Percentiles rank a stretch among this genome's conserved stretches.
Evolutionary conservation across 2,888 invertebrate genomes (phyloP).

Genomic region (Rhagonycha fulva): DNA sequence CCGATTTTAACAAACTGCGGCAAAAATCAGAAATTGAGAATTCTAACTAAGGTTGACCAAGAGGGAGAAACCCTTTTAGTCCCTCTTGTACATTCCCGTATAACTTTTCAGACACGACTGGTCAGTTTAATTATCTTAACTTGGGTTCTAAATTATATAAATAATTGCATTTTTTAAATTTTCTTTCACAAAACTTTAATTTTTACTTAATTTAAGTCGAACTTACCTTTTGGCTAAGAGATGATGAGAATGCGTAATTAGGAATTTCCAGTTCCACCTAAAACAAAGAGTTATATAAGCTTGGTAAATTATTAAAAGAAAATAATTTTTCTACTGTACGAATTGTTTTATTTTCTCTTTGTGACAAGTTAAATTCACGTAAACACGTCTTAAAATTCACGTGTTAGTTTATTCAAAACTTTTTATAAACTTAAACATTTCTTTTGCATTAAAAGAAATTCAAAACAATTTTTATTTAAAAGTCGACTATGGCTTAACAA

Average conservation of each 20-base stretch:
- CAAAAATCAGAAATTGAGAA: neutral
- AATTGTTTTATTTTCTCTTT: neutral
- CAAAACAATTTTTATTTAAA: neutral
- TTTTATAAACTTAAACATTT: neutral
- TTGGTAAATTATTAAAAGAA: neutral
- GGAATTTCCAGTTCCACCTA: neutral
- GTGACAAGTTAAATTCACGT: neutral
- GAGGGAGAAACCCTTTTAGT: neutral
- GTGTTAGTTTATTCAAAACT: neutral
- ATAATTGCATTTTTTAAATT: neutral
- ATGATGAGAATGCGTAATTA: neutral
- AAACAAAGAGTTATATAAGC: neutral
- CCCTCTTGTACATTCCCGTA: neutral
- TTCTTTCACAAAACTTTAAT: neutral
- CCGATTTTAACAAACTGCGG: neutral
- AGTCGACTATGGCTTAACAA: neutral
- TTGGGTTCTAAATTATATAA: neutral
- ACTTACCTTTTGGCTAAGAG: neutral
- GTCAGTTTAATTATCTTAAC: neutral
- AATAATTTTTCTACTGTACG: neutral
- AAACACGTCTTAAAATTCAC: neutral
- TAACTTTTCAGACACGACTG: neutral
- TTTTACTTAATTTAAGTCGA: too few species aligned
- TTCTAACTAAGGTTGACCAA: neutral
- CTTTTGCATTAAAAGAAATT: neutral